These are phyloP conservation scores for Laticauda colubrina DNA, from an alignment of 2,113 vertebrate genomes.

Conservation along the genomic window DNA sequence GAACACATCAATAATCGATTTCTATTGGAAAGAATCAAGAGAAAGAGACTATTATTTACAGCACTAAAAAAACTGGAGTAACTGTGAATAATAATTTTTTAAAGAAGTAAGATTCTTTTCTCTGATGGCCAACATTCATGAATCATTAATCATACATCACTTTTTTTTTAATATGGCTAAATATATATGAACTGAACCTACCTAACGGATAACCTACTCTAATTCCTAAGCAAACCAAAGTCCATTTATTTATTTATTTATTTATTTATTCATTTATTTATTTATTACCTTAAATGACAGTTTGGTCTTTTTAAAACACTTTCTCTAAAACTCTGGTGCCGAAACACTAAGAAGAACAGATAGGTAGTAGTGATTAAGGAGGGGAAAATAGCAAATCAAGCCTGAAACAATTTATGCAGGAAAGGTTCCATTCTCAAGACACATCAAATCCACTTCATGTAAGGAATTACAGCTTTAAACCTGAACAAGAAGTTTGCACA, in stretches of 20 bases:
- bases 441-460: constrained; percentile 36
- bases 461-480: constrained; percentile 15
- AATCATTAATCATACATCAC: constrained; percentile 48
- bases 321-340: too few species aligned
- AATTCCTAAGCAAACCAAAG: background rate
- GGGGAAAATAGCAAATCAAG: background rate
- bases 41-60: constrained; percentile 58
- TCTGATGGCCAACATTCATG: constrained; percentile 51
- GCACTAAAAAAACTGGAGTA: constrained; percentile 52
- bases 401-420: background rate
- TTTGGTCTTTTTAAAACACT: background rate
- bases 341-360: background rate
- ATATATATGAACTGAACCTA: background rate
- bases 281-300: constrained; percentile 10
- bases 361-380: background rate
- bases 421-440: background rate
- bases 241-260: background rate
- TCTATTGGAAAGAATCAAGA: constrained; percentile 59
- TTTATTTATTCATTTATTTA: too few species aligned
- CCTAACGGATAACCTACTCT: background rate
- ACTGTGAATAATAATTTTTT: constrained; percentile 54
- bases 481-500: constrained; percentile 22
- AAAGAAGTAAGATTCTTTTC: constrained; percentile 48
- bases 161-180: constrained; percentile 6
- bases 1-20: constrained; percentile 49